Base-by-base conservation (phyloP, 2,113 vertebrate genomes). In the Sander lucioperca region DNA sequence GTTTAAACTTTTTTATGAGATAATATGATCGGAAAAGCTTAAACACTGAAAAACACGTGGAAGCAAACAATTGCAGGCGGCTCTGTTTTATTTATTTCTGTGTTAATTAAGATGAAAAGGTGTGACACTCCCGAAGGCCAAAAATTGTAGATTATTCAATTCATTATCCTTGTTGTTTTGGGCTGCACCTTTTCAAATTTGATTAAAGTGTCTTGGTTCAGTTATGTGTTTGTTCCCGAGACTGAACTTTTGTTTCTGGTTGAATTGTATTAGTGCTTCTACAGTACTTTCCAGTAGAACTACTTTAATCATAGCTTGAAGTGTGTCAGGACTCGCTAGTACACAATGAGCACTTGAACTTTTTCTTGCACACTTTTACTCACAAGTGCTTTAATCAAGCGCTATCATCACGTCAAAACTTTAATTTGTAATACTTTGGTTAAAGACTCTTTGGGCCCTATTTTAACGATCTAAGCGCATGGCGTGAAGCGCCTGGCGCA, bases 1-100 rank as follows among this genome's bases (percentile, higher is more conserved):
- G 18, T 69, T 30, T 92, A 53, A 79, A 89, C 2, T 27, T 88
- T 78, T 90, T 93, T 14, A 91, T 83, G 66, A 86, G 72, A 50
- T 80, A 84, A 89, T 89, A 85, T 69, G 67, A 79, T 79, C 45
- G 9, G 25, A 69, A 72, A 77, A 57, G 58, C 33, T 10, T 54
- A n/a, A 71, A 75, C 27, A n/a, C 4, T 27, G n/a, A 68, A 48
- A 84, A 58, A 69, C 33, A 43, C 8, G 13, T 45, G 63, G 11
- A 57, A 59, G 67, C 48, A 67, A 77, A 73, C 39, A 72, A 63
- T 45, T 51, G n/a, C 18, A 54, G 54, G 64, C 33, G 14, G 48
- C 47, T 69, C 18, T 19, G 14, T 71, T 48, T 81, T 21, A 57
- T 82, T 74, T 6, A 66, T 58, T 27, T 62, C 48, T 45, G 43